Evolutionary conservation across 2,888 invertebrate genomes (phyloP).

Genomic region (Brachyptera putata): DNA sequence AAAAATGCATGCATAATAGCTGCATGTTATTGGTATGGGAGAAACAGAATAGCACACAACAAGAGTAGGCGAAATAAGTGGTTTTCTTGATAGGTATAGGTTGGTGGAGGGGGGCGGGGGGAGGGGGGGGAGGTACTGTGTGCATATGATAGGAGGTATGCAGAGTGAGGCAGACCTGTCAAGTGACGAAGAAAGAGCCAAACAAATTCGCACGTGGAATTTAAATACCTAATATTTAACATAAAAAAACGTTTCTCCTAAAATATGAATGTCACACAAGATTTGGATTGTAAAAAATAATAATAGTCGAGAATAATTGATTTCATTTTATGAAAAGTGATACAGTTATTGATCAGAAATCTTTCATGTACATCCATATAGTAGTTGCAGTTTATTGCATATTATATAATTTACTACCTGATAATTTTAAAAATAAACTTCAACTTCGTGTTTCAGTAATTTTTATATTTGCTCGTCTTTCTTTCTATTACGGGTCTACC

Average conservation of each 20-base stretch:
- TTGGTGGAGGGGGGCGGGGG: background rate
- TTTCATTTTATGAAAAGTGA: background rate
- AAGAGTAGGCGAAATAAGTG: background rate
- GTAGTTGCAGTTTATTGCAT: too few relatives aligned
- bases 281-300: background rate
- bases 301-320: background rate
- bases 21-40: too few relatives aligned
- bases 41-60: background rate
- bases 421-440: too few relatives aligned
- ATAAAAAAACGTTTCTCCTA: background rate
- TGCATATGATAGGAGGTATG: background rate
- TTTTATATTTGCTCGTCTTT: too few relatives aligned
- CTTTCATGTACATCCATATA: too few relatives aligned
- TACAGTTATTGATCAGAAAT: too few relatives aligned
- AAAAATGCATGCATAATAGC: too few relatives aligned
- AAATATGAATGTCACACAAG: background rate
- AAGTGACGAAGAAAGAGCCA: background rate
- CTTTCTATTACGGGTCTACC: too few relatives aligned
- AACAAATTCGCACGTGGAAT: conserved; percentile 5
- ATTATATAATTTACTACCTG: too few relatives aligned
- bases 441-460: too few relatives aligned
- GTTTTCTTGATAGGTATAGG: too few relatives aligned
- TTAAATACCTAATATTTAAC: background rate
- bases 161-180: conserved; percentile 8
- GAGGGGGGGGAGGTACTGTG: background rate